Evolutionary conservation across 1,140 invertebrate genomes (phyloP).

Genomic region (Fragariocoptes setiger): DNA sequence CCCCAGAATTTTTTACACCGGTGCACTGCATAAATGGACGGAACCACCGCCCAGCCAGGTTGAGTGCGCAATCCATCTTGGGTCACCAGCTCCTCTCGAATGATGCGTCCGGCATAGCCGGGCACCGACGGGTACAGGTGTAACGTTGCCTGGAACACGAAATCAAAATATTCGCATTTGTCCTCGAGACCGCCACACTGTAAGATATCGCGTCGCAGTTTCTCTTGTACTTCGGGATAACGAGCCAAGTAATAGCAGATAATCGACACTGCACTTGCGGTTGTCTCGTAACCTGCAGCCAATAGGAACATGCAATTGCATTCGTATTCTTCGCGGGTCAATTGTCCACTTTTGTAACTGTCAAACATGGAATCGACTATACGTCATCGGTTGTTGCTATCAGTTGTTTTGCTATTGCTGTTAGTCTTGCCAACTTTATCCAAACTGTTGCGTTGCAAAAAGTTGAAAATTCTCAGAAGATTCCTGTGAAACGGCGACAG

Average conservation of each 20-base stretch:
- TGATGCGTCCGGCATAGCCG: background rate
- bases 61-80: background rate
- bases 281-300: constrained; percentile 18
- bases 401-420: no score
- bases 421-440: no score
- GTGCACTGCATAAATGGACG: background rate
- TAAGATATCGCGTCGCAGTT: constrained; percentile 11
- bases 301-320: no score
- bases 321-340: no score
- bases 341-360: no score
- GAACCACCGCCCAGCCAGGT: background rate
- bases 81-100: background rate
- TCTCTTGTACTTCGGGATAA: constrained; percentile 18
- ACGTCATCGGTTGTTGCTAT: no score
- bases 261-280: constrained; percentile 19
- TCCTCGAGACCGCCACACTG: background rate
- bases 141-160: background rate
- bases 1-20: background rate
- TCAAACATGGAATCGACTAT: no score
- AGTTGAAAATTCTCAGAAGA: no score
- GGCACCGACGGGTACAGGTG: background rate
- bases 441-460: no score
- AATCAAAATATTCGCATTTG: background rate
- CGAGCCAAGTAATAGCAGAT: constrained; percentile 19
- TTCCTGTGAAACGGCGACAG: no score